Percentiles rank a stretch among this genome's conserved stretches.
Evolutionary conservation across 2,888 invertebrate genomes (phyloP).

Genomic region (Melolontha melolontha): DNA sequence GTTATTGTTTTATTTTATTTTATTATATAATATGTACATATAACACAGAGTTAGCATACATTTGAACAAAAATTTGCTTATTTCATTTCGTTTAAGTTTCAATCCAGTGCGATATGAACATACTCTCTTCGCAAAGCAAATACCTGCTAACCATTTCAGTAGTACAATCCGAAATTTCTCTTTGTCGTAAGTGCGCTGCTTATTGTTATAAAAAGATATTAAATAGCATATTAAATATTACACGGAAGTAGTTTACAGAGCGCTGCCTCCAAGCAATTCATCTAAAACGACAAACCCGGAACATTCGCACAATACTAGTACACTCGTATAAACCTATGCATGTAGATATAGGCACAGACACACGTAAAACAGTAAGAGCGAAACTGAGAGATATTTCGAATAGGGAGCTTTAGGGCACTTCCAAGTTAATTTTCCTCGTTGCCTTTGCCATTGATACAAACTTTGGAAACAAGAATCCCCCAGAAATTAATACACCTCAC

Average conservation of each 20-base stretch:
- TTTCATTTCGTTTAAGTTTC: too few relatives aligned
- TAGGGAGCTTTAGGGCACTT: constrained; percentile 51
- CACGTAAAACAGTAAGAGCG: background rate
- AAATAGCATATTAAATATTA: constrained; percentile 38
- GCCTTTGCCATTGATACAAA: constrained; percentile 53
- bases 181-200: constrained; percentile 2
- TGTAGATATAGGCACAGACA: constrained; percentile 1
- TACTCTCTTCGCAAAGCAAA: constrained; percentile 8
- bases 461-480: constrained; percentile 49
- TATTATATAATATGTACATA: too few relatives aligned
- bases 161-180: constrained; percentile 8
- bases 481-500: constrained; percentile 45
- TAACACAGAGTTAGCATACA: too few relatives aligned
- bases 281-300: constrained; percentile 35
- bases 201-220: constrained; percentile 32
- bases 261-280: constrained; percentile 21
- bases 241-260: constrained; percentile 28
- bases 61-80: too few relatives aligned
- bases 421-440: constrained; percentile 53
- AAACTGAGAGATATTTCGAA: constrained; percentile 23
- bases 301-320: constrained; percentile 20
- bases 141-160: constrained; percentile 1
- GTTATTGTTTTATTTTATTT: too few relatives aligned
- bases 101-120: too few relatives aligned
- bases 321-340: background rate